A percentile compares a stretch with the other conserved stretches of the same genome.
Conservation (phyloP, 2,888 invertebrate genomes). For the Ormyrus nitidulus region DNA sequence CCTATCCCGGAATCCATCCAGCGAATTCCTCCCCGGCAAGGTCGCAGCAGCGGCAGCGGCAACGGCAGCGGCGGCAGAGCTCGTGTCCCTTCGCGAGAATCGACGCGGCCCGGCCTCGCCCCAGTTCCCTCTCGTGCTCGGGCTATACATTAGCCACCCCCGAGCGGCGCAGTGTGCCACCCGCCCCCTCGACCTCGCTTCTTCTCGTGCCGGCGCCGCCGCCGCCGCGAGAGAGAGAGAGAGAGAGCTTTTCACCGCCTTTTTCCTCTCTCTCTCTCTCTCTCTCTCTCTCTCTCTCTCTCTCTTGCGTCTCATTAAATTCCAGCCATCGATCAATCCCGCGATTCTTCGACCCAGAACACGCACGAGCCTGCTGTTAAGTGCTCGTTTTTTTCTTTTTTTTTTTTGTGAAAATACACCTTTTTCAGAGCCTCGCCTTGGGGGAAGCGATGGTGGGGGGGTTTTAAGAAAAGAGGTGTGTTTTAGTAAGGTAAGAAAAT, state of each 20-base stretch:
- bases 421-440: too few species aligned
- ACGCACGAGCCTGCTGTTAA: too few species aligned
- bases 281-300: constrained; percentile 7
- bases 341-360: too few species aligned
- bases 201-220: not conserved
- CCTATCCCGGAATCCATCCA: too few species aligned
- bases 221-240: too few species aligned
- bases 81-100: constrained; percentile 25
- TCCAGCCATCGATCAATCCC: constrained; percentile 1
- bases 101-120: constrained; percentile 59
- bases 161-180: not conserved
- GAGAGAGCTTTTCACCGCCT: not conserved
- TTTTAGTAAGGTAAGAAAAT: too few species aligned
- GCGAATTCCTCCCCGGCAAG: not conserved
- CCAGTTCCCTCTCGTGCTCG: constrained; percentile 51
- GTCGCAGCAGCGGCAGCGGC: not conserved
- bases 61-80: too few species aligned
- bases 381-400: too few species aligned
- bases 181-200: constrained; percentile 22
- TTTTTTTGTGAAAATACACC: too few species aligned
- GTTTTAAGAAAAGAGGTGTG: too few species aligned
- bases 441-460: too few species aligned
- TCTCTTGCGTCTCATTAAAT: not conserved
- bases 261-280: constrained; percentile 7
- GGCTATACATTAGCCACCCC: not conserved